Evolutionary conservation across 2,888 invertebrate species (phyloP).

Genomic region (Cephus runcator): DNA sequence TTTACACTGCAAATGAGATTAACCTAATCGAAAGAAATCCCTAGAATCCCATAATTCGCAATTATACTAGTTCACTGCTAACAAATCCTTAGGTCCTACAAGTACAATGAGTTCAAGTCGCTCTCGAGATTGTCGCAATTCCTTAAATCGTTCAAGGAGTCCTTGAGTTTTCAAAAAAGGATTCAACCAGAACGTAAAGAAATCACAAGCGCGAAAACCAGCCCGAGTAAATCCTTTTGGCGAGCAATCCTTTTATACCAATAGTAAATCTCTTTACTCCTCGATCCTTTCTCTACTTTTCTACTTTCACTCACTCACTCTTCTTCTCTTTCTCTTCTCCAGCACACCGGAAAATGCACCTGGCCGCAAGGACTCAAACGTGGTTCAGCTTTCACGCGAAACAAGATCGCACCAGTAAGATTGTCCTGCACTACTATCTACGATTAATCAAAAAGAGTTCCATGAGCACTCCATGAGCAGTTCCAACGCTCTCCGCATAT

Average conservation of each 20-base stretch:
- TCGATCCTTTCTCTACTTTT: background rate
- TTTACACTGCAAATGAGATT: background rate
- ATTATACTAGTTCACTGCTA: background rate
- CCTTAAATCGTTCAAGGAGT: background rate
- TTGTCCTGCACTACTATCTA: conserved; percentile 53
- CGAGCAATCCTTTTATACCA: background rate
- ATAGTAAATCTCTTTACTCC: background rate
- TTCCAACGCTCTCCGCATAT: background rate
- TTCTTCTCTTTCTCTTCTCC: background rate
- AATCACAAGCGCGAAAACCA: background rate
- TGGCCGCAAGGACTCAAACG: conserved; percentile 2
- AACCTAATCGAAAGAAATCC: background rate
- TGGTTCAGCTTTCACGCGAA: conserved; percentile 60
- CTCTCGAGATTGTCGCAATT: background rate
- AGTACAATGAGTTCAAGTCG: background rate
- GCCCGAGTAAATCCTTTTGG: background rate
- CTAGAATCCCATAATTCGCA: background rate
- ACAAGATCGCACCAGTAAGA: conserved; percentile 59
- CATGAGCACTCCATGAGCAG: conserved; percentile 34
- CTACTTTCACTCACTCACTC: background rate
- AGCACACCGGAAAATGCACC: background rate
- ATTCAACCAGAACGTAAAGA: background rate
- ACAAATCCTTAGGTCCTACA: background rate
- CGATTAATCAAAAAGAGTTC: conserved; percentile 59
- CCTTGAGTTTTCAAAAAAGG: background rate